A percentile compares a stretch with the other conserved stretches of the same genome.
These are phyloP conservation scores for Crotophaga sulcirostris DNA, from an alignment of 2,113 vertebrate species.

Conservation along the genomic window DNA sequence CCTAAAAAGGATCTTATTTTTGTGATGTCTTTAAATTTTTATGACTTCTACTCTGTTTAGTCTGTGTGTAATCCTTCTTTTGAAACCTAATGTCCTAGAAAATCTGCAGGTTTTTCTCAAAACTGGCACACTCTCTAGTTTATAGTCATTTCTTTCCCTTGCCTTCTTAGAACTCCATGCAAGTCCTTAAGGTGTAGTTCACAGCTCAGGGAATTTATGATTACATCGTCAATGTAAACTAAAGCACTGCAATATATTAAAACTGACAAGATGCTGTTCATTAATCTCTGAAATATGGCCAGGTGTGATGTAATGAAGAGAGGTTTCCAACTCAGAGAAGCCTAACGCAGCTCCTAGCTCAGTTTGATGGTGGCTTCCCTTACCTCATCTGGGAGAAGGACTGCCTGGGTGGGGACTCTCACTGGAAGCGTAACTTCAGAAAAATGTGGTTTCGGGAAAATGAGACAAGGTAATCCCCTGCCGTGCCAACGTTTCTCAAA, in stretches of 20 bases:
- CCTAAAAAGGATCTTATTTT: slow-evolving; percentile 81
- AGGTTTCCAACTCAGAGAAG: slow-evolving; percentile 62
- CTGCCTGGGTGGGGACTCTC: slow-evolving; percentile 72
- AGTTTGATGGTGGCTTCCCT: slow-evolving; percentile 55
- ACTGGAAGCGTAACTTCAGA: slow-evolving; percentile 37
- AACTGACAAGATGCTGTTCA: slow-evolving; percentile 77
- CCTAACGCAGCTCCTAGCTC: slow-evolving; percentile 38
- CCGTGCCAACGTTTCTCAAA: slow-evolving; percentile 26
- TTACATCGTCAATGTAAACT: slow-evolving; percentile 72
- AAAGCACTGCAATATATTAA: slow-evolving; percentile 69
- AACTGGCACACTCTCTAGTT: slow-evolving; percentile 72
- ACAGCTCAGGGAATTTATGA: slow-evolving; percentile 76
- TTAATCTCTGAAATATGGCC: slow-evolving; percentile 76
- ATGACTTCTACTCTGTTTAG: slow-evolving; percentile 83
- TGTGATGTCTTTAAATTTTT: slow-evolving; percentile 83
- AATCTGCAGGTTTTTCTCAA: slow-evolving; percentile 79
- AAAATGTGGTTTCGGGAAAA: slow-evolving; percentile 50
- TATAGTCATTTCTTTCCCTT: slow-evolving; percentile 66
- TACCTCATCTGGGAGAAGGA: slow-evolving; percentile 48
- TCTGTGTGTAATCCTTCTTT: slow-evolving; percentile 82
- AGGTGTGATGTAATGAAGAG: slow-evolving; percentile 75
- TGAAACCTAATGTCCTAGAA: slow-evolving; percentile 81
- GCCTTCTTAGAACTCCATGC: slow-evolving; percentile 67
- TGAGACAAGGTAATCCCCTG: slow-evolving; percentile 43
- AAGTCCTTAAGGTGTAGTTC: slow-evolving; percentile 76